Base-by-base conservation (phyloP, 2,797 vertebrate species). In the Melanotaenia parkinsoni region DNA sequence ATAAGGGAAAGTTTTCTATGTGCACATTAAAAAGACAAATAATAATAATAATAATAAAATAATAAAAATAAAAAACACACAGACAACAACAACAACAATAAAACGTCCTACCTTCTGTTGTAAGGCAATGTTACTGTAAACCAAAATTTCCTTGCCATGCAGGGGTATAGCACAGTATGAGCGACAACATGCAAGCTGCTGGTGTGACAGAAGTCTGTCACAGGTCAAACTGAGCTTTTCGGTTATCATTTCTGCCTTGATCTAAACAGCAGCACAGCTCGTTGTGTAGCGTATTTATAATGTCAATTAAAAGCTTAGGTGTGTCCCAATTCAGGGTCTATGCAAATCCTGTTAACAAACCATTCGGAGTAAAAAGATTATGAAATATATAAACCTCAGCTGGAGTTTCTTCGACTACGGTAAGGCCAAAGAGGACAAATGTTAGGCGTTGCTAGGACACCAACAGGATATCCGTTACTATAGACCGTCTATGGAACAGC, bases 131-230 rank as follows among this genome's bases (percentile, higher is more conserved):
- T 69, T 76, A 22, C 16, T 86, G 86, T 93, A 90, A 69, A 95
- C 45, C 9, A 81, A 45, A 14, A 94, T 70, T 0, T 94, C 83
- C 30, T 91, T 93, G 57, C 85, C 83, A 45, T 81, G 65, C 28
- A 65, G 14, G 5, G 94, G 91, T 3, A 92, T 22, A 3, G 77
- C 90, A 75, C 77, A 92, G 16, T 89, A 79, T 6, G 84, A 83
- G 3, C 35, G 65, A 67, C 91, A 92, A 74, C 92, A 94, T 13
- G 93, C 90, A 13, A 94, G 81, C 79, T 94, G 94, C 59, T 72
- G 62, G 28, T 93, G 89, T 1, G 90, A 90, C 22, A 84, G 24
- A 1, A 79, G 62, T 54, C 58, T 57, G 4, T 87, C 89, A 75
- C 82, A 89, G 4, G 61, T 63, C 53, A 93, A 26, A 56, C 56